Conservation (phyloP, 2,888 invertebrate genomes). For the Beris chalybata region DNA sequence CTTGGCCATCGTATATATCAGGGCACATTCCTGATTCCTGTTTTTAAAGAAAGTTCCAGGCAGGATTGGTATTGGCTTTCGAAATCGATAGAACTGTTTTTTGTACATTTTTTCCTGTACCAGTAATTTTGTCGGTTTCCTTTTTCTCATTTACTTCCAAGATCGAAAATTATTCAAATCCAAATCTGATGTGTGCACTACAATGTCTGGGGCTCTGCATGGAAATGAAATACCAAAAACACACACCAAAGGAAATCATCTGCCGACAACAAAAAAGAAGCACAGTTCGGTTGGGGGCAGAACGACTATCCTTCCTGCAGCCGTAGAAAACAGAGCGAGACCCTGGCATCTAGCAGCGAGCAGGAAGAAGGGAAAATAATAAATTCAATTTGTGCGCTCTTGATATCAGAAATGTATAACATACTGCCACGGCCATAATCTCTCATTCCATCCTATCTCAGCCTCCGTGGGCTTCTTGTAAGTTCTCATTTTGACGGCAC, state of each 20-base stretch:
- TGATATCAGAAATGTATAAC: conserved; percentile 31
- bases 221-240: neutral
- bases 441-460: neutral
- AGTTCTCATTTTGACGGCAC: conserved; percentile 25
- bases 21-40: too few relatives aligned
- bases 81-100: too few relatives aligned
- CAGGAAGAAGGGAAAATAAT: conserved; percentile 24
- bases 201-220: conserved; percentile 7
- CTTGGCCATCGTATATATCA: too few relatives aligned
- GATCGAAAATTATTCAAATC: conserved; percentile 32
- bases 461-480: conserved; percentile 1
- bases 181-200: conserved; percentile 23
- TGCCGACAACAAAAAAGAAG: neutral
- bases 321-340: too few relatives aligned
- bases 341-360: too few relatives aligned
- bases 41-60: too few relatives aligned
- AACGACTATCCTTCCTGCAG: too few relatives aligned
- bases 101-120: too few relatives aligned
- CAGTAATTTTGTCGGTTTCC: neutral
- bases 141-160: conserved; percentile 21
- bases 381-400: conserved; percentile 28
- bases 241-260: neutral
- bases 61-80: too few relatives aligned
- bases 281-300: neutral
- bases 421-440: conserved; percentile 16